Evolutionary conservation across 2,113 vertebrate species (phyloP), one percentile per base, ranked within the genome.

Genomic region (Tiliqua scincoides): DNA sequence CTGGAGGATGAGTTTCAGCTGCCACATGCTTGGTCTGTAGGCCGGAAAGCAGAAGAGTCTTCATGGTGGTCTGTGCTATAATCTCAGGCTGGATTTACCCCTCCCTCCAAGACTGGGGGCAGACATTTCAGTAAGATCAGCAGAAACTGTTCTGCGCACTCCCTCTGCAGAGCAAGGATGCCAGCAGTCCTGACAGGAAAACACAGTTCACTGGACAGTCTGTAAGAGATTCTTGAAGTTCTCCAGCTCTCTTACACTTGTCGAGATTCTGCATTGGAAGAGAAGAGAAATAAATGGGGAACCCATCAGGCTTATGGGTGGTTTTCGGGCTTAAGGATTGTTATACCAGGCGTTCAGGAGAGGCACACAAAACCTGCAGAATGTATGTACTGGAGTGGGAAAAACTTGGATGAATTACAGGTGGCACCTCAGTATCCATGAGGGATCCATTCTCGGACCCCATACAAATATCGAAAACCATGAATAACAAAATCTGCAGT

Each of bases 211-310:
- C 17, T 85, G 79, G 86, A 97, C 86, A 74, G 96, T 94, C 20
- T 93, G 72, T 20, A 99, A 94, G 86, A 99, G 93, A 8, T 90
- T 93, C 76, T 96, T 96, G 84, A 99, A 99, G 95, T 97, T 98
- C 90, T 99, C 95, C 95, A 99, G 91, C 93, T 99, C 98, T 93
- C 94, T 95, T 86, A 99, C 82, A 4, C 98, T 99, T 1, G 98
- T 99, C 74, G 99, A 98, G 93, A 99, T 96, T 94, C 98, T 99
- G 95, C 0, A 89, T 85, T 12, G 82, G n/a, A 94, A 91, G 67
- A 83, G 63, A 8, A 40, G 37, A 63, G 23, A 65, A 9, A 17
- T 37, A 6, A 6, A 35, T 7, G 54, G 11, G 11, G 21, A 43
- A 8, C 4, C 25, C 6, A 71, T 23, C 14, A 18, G 23, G 48